A percentile compares a stretch with the other conserved stretches of the same genome.
Conservation (phyloP, 2,888 invertebrate species). For the Aporophyla lueneburgensis region DNA sequence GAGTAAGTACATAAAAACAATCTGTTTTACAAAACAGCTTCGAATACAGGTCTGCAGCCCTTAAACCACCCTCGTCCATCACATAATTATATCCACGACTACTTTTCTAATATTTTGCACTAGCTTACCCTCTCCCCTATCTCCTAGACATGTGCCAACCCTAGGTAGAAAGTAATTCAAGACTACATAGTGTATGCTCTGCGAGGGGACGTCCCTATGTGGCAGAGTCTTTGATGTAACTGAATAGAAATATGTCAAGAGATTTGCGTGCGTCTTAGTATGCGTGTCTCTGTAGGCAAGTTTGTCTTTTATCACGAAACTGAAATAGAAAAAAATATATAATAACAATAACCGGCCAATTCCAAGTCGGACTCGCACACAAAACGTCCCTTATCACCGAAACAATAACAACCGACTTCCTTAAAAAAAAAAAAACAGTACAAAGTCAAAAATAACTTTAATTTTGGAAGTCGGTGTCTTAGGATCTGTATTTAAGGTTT, state of each 20-base stretch:
- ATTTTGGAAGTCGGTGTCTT: no score
- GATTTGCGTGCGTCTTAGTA: conserved; percentile 61
- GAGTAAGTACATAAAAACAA: conserved; percentile 5
- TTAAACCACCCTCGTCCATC: conserved; percentile 38
- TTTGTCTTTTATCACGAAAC: not conserved
- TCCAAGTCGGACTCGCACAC: no score
- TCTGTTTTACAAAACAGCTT: conserved; percentile 15
- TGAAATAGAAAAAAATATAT: no score
- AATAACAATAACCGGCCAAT: no score
- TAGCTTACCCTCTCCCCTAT: conserved; percentile 29
- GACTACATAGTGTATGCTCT: conserved; percentile 55
- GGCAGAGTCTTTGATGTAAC: conserved; percentile 76
- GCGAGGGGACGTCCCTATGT: conserved; percentile 52
- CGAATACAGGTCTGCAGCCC: conserved; percentile 8
- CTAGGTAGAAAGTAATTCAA: conserved; percentile 44
- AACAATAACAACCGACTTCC: no score
- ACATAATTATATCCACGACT: conserved; percentile 41
- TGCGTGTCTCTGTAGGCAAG: conserved; percentile 10
- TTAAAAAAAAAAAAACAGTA: no score
- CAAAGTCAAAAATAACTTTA: no score
- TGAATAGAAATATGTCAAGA: conserved; percentile 83
- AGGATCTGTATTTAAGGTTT: no score
- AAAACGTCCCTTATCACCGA: no score
- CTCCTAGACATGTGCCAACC: conserved; percentile 37
- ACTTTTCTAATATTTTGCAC: conserved; percentile 49